Evolutionary conservation across 2,888 invertebrate species (phyloP), one percentile per base, ranked within the genome.

Genomic region (Pseudolycoriella hygida): DNA sequence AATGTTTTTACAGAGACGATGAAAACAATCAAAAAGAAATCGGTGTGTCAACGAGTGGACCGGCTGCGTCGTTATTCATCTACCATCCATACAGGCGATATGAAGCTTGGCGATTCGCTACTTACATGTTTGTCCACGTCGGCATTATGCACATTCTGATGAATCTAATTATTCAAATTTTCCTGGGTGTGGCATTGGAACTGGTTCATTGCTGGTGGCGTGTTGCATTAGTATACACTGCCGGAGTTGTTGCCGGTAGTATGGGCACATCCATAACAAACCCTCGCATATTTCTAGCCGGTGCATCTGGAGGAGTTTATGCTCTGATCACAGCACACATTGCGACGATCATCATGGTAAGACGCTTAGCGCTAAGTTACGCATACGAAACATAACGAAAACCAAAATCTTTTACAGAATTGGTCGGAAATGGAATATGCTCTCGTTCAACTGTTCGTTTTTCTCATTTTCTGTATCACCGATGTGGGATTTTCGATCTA

Each of bases 351-450:
- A 76, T 92, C 45, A 80, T 92, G 80, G 64, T 63, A 42, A 54
- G 50, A 15, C 3, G n/a, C 8, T 41, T 19, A 8, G 10, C 10
- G 19, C 40, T 8, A 17, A n/a, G 6, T 10, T 40, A 19, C 14
- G 3, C 14, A 10, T 30, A 2, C 17, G 32, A 14, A 38, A 4
- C n/a, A n/a, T n/a, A n/a, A n/a, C n/a, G n/a, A n/a, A n/a, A n/a
- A n/a, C n/a, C n/a, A 11, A 19, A 25, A 34, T 34, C 40, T 39
- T 46, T 37, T 47, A 31, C 67, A 90, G 88, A 98, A 98, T 64
- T 98, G 93, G 88, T 71, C 75, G 14, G 92, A 97, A 67, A 98
- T 98, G 97, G 87, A 93, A 57, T 90, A 82, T 60, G 89, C 90
- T 1, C 73, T 84, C 51, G 70, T 87, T 8, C 87, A 96, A 56